Conservation (phyloP, 2,888 invertebrate genomes). For the Teleiodes luculella region DNA sequence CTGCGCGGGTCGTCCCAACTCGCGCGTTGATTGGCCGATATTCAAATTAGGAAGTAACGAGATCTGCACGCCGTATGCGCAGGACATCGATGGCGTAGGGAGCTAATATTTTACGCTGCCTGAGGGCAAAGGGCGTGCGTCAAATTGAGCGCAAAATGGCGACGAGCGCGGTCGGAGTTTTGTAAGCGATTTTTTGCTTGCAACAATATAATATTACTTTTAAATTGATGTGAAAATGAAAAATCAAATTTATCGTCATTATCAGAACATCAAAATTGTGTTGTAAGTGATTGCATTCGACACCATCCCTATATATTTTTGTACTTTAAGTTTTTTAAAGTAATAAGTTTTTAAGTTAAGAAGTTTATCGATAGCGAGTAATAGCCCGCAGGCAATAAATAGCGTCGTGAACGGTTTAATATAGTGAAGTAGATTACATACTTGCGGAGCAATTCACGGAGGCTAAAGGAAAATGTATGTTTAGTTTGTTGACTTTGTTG, state of each 20-base stretch:
- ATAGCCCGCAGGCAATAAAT: background rate
- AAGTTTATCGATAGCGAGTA: background rate
- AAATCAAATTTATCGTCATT: too few relatives aligned
- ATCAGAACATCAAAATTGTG: too few relatives aligned
- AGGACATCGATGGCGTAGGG: constrained; percentile 48
- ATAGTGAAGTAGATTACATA: constrained; percentile 2
- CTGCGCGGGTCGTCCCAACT: constrained; percentile 51
- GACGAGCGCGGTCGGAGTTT: constrained; percentile 32
- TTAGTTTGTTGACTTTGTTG: too few relatives aligned
- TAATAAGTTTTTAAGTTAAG: background rate
- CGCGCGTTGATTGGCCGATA: constrained; percentile 74
- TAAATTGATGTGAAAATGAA: too few relatives aligned
- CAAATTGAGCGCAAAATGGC: constrained; percentile 61
- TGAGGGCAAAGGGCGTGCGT: constrained; percentile 39
- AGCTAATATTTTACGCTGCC: constrained; percentile 71
- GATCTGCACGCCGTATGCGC: constrained; percentile 58
- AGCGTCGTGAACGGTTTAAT: background rate
- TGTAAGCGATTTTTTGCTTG: background rate
- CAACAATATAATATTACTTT: too few relatives aligned
- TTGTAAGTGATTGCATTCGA: too few relatives aligned
- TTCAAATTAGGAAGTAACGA: constrained; percentile 70
- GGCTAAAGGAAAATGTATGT: background rate
- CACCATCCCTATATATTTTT: too few relatives aligned
- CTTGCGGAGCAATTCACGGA: background rate
- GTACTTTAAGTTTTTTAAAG: background rate